Conservation (phyloP, 2,113 vertebrate genomes). For the Drymodes brunneopygia region DNA sequence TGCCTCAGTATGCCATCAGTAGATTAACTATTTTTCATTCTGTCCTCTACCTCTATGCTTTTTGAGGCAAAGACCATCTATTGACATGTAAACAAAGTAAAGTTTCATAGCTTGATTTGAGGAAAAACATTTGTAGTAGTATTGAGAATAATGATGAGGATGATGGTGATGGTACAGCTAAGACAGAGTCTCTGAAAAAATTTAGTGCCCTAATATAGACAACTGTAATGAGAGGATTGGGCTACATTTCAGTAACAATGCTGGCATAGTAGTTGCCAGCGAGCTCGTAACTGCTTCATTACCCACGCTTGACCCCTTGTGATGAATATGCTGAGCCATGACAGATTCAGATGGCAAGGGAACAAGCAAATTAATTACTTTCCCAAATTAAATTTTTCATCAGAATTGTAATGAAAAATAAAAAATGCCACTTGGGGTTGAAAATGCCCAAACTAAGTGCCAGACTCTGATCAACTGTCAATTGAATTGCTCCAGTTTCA, state of each 20-base stretch:
- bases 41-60: background rate
- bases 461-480: background rate
- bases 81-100: background rate
- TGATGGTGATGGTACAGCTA: background rate
- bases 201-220: background rate
- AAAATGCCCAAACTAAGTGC: background rate
- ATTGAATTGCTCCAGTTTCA: background rate
- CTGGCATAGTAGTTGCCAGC: background rate
- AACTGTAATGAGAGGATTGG: background rate
- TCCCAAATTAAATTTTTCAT: conserved; percentile 26
- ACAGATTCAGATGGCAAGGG: conserved; percentile 26
- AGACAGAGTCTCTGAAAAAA: background rate
- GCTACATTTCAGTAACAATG: background rate
- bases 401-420: conserved; percentile 42
- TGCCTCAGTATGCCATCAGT: background rate
- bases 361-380: conserved; percentile 46
- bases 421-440: background rate
- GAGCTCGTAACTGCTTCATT: conserved; percentile 9
- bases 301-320: conserved; percentile 24
- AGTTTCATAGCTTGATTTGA: background rate
- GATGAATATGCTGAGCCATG: background rate
- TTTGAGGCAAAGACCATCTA: background rate
- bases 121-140: background rate
- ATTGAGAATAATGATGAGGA: background rate
- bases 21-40: background rate